Evolutionary conservation across 1,140 invertebrate species (phyloP).

Genomic region (Lutraria rhynchaena): DNA sequence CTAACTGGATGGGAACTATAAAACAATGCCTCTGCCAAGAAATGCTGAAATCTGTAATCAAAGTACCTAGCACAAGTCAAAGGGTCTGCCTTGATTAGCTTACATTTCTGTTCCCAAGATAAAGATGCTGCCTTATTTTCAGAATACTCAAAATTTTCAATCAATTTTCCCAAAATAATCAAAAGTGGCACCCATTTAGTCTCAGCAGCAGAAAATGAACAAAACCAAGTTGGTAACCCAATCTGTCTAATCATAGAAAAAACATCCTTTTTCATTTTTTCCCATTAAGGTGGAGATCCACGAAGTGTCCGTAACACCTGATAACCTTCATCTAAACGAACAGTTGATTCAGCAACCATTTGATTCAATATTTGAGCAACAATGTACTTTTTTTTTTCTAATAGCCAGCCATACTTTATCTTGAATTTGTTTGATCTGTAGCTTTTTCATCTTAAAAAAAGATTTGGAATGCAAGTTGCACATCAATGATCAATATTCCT

Average conservation of each 20-base stretch:
- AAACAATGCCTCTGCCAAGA: constrained; percentile 43
- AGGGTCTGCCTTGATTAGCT: constrained; percentile 54
- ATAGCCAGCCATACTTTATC: constrained; percentile 36
- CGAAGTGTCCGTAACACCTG: constrained; percentile 42
- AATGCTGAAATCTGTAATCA: constrained; percentile 50
- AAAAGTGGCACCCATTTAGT: constrained; percentile 24
- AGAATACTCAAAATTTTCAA: not conserved
- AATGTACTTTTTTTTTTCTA: constrained; percentile 10
- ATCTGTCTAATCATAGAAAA: constrained; percentile 64
- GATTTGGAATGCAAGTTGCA: constrained; percentile 36
- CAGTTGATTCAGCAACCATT: constrained; percentile 10
- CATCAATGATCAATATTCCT: constrained; percentile 27
- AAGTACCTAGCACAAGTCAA: constrained; percentile 61
- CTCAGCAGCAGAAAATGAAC: constrained; percentile 33
- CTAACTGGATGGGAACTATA: constrained; percentile 53
- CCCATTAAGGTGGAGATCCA: constrained; percentile 62
- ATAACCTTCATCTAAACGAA: not conserved
- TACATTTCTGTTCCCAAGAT: constrained; percentile 38
- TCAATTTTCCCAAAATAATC: constrained; percentile 27
- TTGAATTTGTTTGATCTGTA: constrained; percentile 56
- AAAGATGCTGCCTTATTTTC: constrained; percentile 1
- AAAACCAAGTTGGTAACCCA: constrained; percentile 59
- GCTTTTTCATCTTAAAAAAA: constrained; percentile 48
- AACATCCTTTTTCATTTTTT: constrained; percentile 55
- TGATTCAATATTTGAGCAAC: constrained; percentile 12